A percentile compares a stretch with the other conserved stretches of the same genome.
Conservation (phyloP, 1,140 invertebrate species). For the Apis cerana region DNA sequence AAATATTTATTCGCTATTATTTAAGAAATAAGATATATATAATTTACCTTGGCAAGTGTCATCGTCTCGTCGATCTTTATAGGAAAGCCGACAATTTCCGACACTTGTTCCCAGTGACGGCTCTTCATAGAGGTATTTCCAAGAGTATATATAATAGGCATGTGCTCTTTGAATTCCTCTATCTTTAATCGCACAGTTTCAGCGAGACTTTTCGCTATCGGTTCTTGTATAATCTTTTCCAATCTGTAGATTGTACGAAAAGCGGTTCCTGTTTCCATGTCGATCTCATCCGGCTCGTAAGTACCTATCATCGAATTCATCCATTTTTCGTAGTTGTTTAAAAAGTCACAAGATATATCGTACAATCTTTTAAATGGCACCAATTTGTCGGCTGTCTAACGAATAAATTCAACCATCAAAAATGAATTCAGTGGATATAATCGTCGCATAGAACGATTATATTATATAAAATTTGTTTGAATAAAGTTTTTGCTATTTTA, state of each 20-base stretch:
- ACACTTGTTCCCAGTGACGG: slow-evolving; percentile 97
- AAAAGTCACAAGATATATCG: slow-evolving; percentile 92
- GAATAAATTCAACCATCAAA: neutral
- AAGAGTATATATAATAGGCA: slow-evolving; percentile 94
- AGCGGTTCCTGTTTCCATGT: slow-evolving; percentile 89
- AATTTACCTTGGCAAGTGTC: slow-evolving; percentile 87
- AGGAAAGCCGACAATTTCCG: slow-evolving; percentile 96
- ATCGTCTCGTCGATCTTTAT: slow-evolving; percentile 92
- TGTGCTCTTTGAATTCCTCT: slow-evolving; percentile 94
- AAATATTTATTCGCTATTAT: neutral
- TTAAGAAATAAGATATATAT: no score
- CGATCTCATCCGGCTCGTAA: slow-evolving; percentile 94
- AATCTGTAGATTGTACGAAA: slow-evolving; percentile 93
- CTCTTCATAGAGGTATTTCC: slow-evolving; percentile 97
- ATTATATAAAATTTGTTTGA: no score
- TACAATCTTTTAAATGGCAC: slow-evolving; percentile 94
- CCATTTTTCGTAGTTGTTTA: slow-evolving; percentile 91
- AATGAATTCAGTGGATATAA: no score
- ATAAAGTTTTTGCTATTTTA: no score
- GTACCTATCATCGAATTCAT: slow-evolving; percentile 91
- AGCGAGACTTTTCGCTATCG: slow-evolving; percentile 85
- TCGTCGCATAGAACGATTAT: no score
- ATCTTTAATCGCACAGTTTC: slow-evolving; percentile 87
- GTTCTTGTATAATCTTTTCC: slow-evolving; percentile 91
- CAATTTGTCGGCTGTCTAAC: slow-evolving; percentile 86